Evolutionary conservation across 2,888 invertebrate species (phyloP).

Genomic region (Chromoteleia sp.): DNA sequence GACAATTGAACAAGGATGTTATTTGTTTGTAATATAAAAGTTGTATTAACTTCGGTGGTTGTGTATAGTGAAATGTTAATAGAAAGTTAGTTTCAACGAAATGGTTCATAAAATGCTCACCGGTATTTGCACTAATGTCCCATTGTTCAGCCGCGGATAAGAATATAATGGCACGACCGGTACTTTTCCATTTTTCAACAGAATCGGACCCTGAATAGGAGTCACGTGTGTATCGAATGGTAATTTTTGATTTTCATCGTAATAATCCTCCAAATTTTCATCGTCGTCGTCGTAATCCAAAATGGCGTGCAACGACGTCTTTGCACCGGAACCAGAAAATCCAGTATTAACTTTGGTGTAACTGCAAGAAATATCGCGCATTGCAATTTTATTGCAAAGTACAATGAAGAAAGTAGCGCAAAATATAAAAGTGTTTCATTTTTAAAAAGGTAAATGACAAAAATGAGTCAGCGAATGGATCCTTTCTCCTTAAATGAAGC

Average conservation of each 20-base stretch:
- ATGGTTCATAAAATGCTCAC: conserved; percentile 87
- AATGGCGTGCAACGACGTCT: conserved; percentile 90
- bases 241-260: conserved; percentile 84
- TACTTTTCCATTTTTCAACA: conserved; percentile 92
- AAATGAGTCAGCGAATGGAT: background rate
- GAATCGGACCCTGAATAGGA: conserved; percentile 95
- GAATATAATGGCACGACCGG: conserved; percentile 95
- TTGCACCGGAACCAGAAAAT: conserved; percentile 80
- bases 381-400: background rate
- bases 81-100: background rate
- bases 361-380: conserved; percentile 74
- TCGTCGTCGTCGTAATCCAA: conserved; percentile 88
- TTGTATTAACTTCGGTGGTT: too few relatives aligned
- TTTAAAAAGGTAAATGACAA: background rate
- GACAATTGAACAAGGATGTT: too few relatives aligned
- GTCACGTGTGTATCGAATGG: conserved; percentile 88
- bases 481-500: background rate
- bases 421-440: background rate
- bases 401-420: too few relatives aligned
- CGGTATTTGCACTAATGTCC: conserved; percentile 95
- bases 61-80: too few relatives aligned
- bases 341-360: conserved; percentile 83
- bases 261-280: conserved; percentile 88
- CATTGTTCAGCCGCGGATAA: conserved; percentile 93
- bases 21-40: too few relatives aligned